phyloP scores from a whole-genome alignment of 2,888 invertebrate genomes.

The Lasioglossum figueresi region DNA sequence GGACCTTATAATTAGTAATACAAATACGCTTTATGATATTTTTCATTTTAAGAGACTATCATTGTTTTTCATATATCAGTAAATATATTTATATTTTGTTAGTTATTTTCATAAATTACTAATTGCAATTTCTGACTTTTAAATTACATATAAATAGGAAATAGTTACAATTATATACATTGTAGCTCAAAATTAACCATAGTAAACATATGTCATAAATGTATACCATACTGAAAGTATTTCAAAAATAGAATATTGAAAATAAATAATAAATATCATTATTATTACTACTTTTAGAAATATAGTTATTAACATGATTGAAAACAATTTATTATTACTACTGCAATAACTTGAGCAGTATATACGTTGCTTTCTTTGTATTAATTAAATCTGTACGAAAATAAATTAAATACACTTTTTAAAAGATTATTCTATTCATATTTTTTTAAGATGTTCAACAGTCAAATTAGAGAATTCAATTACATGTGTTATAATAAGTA shows the following conservation, averaged over 20 bases:
- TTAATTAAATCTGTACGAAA: background rate
- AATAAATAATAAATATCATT: background rate
- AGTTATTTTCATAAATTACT: background rate
- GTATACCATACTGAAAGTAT: too few species aligned
- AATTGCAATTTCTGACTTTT: background rate
- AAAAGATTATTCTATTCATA: background rate
- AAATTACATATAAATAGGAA: background rate
- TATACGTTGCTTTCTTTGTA: background rate
- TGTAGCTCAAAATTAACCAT: background rate
- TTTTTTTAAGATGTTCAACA: background rate
- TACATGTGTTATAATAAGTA: background rate
- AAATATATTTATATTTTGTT: background rate
- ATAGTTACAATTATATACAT: background rate
- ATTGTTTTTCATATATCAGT: background rate
- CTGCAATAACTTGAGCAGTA: background rate
- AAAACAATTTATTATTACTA: background rate
- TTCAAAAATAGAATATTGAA: too few species aligned
- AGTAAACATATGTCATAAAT: background rate
- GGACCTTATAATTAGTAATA: background rate
- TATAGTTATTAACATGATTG: background rate
- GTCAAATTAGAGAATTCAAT: constrained; percentile 1
- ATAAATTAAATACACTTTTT: background rate
- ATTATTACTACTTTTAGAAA: background rate
- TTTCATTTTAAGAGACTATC: background rate
- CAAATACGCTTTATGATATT: background rate